These are phyloP conservation scores for Mionectes olivaceus DNA, from an alignment of 2,797 vertebrate genomes.

Conservation along the genomic window DNA sequence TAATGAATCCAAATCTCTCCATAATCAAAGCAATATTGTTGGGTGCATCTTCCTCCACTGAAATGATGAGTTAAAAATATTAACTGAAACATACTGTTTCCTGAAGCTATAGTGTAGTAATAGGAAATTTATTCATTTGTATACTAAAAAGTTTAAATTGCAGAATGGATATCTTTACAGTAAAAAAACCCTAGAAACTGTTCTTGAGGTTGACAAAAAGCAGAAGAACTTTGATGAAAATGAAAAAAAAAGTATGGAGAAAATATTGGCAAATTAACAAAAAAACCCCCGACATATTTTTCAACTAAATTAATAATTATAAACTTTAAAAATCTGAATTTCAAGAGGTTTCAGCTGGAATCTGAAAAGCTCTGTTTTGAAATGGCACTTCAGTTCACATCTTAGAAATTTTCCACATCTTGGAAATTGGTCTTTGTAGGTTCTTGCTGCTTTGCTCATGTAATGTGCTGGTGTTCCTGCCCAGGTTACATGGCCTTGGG, in stretches of 20 bases:
- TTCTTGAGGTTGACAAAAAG: background rate
- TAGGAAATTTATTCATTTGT: background rate
- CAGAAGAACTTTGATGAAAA: background rate
- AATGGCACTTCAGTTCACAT: background rate
- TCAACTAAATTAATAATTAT: background rate
- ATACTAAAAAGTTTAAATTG: background rate
- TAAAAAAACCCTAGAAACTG: background rate
- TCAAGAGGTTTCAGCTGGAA: background rate
- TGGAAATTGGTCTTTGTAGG: background rate
- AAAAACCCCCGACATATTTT: background rate
- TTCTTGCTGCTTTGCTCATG: background rate
- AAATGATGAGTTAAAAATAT: background rate
- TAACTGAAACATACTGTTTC: background rate
- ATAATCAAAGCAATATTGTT: background rate
- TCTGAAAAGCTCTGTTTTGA: background rate
- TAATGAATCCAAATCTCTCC: background rate
- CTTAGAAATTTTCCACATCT: background rate
- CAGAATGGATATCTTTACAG: background rate
- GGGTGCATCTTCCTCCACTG: background rate
- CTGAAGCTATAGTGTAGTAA: background rate
- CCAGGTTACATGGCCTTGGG: too few species aligned
- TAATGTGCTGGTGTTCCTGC: background rate
- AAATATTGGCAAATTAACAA: background rate
- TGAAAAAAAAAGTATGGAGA: background rate
- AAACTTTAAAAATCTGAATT: background rate